These are phyloP conservation scores for Harpagifer antarcticus DNA, from an alignment of 2,797 vertebrate species.

Conservation along the genomic window DNA sequence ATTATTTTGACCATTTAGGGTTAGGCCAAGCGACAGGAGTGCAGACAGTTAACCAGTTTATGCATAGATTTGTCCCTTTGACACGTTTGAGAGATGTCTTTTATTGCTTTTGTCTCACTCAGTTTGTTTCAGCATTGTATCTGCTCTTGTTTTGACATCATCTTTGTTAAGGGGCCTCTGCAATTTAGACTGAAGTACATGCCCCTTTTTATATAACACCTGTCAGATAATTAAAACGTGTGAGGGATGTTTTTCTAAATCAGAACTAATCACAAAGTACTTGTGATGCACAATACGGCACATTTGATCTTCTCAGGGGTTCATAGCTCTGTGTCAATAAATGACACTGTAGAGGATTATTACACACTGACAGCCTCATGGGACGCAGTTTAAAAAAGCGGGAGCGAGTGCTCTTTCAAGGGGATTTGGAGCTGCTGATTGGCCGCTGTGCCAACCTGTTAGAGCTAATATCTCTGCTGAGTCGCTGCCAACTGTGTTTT, in stretches of 20 bases:
- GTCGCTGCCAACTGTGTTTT: constrained; percentile 50
- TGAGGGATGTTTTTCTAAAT: constrained; percentile 22
- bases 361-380: constrained; percentile 13
- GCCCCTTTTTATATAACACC: constrained; percentile 33
- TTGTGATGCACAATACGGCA: constrained; percentile 29
- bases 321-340: constrained; percentile 32
- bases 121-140: not conserved
- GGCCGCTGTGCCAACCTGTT: constrained; percentile 47
- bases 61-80: not conserved
- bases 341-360: constrained; percentile 25
- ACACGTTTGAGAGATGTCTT: not conserved
- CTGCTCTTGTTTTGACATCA: constrained; percentile 6
- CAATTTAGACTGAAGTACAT: not conserved
- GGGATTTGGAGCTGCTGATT: constrained; percentile 39
- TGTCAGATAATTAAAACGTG: constrained; percentile 27
- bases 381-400: constrained; percentile 28
- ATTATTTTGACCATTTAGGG: not conserved
- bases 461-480: constrained; percentile 33
- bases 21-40: not conserved
- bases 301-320: constrained; percentile 32
- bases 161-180: not conserved
- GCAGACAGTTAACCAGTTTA: not conserved
- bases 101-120: not conserved
- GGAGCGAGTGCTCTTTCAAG: constrained; percentile 25
- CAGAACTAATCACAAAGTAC: constrained; percentile 29